Evolutionary conservation across 1,140 invertebrate species (phyloP).

Genomic region (Branchinecta lynchi): DNA sequence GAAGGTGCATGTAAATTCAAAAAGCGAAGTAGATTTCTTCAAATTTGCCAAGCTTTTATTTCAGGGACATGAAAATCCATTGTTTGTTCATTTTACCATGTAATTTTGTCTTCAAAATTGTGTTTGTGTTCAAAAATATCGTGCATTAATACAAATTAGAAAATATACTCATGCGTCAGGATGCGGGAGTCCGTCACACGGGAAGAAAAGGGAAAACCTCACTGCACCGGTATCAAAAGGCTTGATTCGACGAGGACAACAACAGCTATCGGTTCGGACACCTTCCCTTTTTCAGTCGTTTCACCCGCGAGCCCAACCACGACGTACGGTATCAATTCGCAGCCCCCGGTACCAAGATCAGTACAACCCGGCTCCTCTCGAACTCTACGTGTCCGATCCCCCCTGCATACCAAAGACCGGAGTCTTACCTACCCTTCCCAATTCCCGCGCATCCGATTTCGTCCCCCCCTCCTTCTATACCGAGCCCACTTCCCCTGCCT

Average conservation of each 20-base stretch:
- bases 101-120: neutral
- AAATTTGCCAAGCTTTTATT: neutral
- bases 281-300: too few relatives aligned
- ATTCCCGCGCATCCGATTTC: neutral
- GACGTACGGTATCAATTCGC: neutral
- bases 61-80: neutral
- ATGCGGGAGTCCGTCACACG: neutral
- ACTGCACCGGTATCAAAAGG: too few relatives aligned
- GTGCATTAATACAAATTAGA: neutral
- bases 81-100: neutral
- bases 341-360: neutral
- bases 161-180: neutral
- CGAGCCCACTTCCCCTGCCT: neutral
- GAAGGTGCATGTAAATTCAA: neutral
- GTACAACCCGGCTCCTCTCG: neutral
- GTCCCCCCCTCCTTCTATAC: neutral
- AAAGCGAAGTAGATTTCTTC: neutral
- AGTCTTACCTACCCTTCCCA: neutral
- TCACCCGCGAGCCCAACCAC: too few relatives aligned
- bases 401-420: conserved; percentile 8
- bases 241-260: too few relatives aligned
- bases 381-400: conserved; percentile 3
- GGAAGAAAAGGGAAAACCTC: neutral
- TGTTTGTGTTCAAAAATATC: neutral
- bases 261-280: too few relatives aligned